These are phyloP conservation scores for Melanargia galathea DNA, from an alignment of 2,888 invertebrate genomes.

Conservation along the genomic window DNA sequence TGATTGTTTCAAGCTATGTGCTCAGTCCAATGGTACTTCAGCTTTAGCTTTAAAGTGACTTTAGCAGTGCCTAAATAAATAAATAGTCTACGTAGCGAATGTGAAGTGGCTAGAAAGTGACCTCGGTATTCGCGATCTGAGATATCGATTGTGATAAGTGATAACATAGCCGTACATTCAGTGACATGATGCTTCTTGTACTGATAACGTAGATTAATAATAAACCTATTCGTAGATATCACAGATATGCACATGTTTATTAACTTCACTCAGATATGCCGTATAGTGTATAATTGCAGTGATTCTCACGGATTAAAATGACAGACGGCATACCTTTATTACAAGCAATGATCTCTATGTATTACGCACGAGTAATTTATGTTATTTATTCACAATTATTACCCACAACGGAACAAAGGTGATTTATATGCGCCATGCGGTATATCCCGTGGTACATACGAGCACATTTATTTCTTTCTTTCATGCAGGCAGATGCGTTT, in stretches of 20 bases:
- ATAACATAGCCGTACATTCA: slow-evolving; percentile 8
- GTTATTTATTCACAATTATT: too few species aligned
- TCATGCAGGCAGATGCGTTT: too few species aligned
- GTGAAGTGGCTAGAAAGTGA: slow-evolving; percentile 14
- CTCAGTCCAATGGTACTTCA: not conserved
- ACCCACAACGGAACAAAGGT: too few species aligned
- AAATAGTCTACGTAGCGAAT: not conserved
- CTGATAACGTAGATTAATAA: slow-evolving; percentile 15
- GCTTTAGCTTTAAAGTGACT: not conserved
- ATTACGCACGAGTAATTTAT: not conserved
- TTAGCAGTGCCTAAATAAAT: too few species aligned
- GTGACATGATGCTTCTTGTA: not conserved
- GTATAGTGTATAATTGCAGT: not conserved
- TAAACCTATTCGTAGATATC: slow-evolving; percentile 10
- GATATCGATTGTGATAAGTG: slow-evolving; percentile 21
- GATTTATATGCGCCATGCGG: too few species aligned
- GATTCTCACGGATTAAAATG: slow-evolving; percentile 4
- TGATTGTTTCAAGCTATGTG: too few species aligned
- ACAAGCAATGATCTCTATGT: not conserved
- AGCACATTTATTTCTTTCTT: too few species aligned
- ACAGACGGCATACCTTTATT: not conserved
- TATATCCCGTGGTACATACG: too few species aligned
- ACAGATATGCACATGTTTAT: not conserved
- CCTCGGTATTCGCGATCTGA: slow-evolving; percentile 20
- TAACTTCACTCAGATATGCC: not conserved